Percentiles rank a stretch among this genome's conserved stretches.
Evolutionary conservation across 1,140 invertebrate genomes (phyloP).

Genomic region (Coboldia fuscipes): DNA sequence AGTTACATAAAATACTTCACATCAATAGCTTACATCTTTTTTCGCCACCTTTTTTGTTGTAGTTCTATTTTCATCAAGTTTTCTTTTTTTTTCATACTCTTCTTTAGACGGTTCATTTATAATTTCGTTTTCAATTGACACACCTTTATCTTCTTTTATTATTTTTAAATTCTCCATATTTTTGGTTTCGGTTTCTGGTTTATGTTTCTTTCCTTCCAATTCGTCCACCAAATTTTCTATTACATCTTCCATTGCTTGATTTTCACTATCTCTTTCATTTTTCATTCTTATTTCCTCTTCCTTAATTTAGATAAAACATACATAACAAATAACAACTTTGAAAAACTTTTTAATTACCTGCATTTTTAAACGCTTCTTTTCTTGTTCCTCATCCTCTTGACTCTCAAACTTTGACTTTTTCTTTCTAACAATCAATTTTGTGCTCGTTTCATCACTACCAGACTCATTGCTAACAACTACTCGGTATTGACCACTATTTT

Average conservation of each 20-base stretch:
- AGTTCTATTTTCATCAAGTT: no score
- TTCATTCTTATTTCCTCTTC: conserved; percentile 17
- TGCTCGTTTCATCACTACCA: conserved; percentile 60
- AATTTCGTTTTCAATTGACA: neutral
- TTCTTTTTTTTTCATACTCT: no score
- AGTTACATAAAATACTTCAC: no score
- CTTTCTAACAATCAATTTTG: conserved; percentile 40
- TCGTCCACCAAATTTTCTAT: conserved; percentile 24
- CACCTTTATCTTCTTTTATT: neutral
- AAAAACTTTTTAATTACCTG: conserved; percentile 7
- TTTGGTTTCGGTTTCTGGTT: conserved; percentile 5
- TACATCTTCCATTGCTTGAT: conserved; percentile 21
- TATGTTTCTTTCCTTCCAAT: conserved; percentile 16
- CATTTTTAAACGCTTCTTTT: conserved; percentile 15
- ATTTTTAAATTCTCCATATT: conserved; percentile 5
- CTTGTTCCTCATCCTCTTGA: conserved; percentile 12
- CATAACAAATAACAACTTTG: neutral
- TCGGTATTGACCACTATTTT: conserved; percentile 53
- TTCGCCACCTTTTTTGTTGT: no score
- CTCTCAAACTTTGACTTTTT: conserved; percentile 15
- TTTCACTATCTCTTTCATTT: conserved; percentile 24
- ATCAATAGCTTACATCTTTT: no score
- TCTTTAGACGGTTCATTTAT: no score
- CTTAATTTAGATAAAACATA: conserved; percentile 2
- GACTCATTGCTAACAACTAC: conserved; percentile 62